Conservation (phyloP, 2,797 vertebrate genomes). For the Smutsia gigantea region DNA sequence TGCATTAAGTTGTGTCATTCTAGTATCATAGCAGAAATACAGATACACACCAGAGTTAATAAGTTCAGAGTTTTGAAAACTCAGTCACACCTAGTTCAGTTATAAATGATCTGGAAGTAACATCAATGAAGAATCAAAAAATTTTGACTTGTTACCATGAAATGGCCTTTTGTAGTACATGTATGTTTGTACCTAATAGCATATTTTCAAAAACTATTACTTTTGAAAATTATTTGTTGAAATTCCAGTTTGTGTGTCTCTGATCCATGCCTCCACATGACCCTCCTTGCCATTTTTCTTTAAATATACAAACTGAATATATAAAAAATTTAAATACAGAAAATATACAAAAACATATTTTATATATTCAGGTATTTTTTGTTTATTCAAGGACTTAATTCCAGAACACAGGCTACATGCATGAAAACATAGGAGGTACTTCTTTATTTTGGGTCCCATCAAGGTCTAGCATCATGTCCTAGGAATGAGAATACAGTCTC, state of each 20-base stretch:
- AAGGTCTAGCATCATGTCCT: neutral
- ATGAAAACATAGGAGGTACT: neutral
- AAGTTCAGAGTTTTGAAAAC: slow-evolving; percentile 43
- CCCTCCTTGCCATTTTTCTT: neutral
- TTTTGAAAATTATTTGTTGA: slow-evolving; percentile 1
- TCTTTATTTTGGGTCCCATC: neutral
- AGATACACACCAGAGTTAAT: neutral
- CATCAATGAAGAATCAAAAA: neutral
- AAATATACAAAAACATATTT: slow-evolving; percentile 9
- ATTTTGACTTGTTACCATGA: neutral
- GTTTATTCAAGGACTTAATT: slow-evolving; percentile 33
- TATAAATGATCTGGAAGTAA: neutral
- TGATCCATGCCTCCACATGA: neutral
- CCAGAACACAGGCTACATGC: neutral
- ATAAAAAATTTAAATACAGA: neutral
- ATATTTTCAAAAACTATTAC: neutral
- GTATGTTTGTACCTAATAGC: neutral
- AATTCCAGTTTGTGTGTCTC: neutral
- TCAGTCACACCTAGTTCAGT: neutral
- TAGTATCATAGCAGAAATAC: neutral
- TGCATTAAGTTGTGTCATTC: neutral
- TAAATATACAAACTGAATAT: slow-evolving; percentile 29
- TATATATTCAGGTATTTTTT: neutral
- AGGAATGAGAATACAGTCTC: neutral
- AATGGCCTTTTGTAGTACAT: neutral